Evolutionary conservation across 2,888 invertebrate species (phyloP).

Genomic region (Acanthosepion pharaonis): DNA sequence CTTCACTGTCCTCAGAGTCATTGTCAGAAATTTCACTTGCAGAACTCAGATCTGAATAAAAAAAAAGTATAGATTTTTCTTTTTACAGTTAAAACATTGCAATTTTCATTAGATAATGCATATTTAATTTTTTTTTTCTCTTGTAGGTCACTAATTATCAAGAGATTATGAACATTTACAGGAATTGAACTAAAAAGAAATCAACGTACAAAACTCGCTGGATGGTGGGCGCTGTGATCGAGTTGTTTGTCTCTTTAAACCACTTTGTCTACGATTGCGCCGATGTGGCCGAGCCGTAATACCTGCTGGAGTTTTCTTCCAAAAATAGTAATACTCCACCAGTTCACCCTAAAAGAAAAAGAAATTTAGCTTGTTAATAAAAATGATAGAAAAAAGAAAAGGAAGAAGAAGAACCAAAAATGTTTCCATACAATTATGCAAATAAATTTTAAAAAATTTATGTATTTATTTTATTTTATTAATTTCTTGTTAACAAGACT

Average conservation of each 20-base stretch:
- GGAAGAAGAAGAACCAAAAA: slow-evolving; percentile 44
- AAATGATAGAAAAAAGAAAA: slow-evolving; percentile 34
- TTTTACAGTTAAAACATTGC: background rate
- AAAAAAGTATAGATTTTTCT: background rate
- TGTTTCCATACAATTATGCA: no score
- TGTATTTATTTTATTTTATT: no score
- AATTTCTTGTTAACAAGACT: no score
- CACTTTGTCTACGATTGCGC: slow-evolving; percentile 76
- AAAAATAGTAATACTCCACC: slow-evolving; percentile 98
- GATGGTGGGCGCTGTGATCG: slow-evolving; percentile 70
- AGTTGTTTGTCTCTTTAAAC: slow-evolving; percentile 60
- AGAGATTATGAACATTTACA: background rate
- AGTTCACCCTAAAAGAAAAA: slow-evolving; percentile 84
- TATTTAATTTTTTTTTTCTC: background rate
- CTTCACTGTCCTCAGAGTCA: slow-evolving; percentile 96
- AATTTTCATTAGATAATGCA: background rate
- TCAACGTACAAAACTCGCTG: slow-evolving; percentile 74
- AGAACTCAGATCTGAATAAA: slow-evolving; percentile 79
- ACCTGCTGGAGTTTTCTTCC: slow-evolving; percentile 99
- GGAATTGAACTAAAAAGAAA: background rate
- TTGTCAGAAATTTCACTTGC: slow-evolving; percentile 82
- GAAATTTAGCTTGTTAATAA: background rate
- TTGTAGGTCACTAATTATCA: background rate
- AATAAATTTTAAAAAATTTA: no score
- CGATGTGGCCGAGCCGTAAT: slow-evolving; percentile 96